A percentile compares a stretch with the other conserved stretches of the same genome.
Evolutionary conservation across 2,888 invertebrate genomes (phyloP).

Genomic region (Lamellibrachia columna): DNA sequence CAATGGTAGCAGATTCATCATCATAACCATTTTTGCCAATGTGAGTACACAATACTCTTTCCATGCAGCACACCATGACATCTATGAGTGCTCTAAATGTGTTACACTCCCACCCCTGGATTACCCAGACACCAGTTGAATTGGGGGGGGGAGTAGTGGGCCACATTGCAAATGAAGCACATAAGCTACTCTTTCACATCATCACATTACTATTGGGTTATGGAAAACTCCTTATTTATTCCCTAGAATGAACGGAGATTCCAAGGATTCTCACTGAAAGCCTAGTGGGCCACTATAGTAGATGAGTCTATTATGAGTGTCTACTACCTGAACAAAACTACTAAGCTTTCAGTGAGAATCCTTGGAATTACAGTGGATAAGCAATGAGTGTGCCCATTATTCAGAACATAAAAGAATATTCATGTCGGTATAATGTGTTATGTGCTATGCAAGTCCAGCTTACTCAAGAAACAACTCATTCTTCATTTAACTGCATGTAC

Average conservation of each 20-base stretch:
- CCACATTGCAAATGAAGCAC: neutral
- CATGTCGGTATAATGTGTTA: neutral
- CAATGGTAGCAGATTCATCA: no score
- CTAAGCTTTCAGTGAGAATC: neutral
- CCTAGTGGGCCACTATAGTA: neutral
- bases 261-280: neutral
- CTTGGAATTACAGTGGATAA: neutral
- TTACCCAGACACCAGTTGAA: neutral
- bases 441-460: neutral
- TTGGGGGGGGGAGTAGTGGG: neutral
- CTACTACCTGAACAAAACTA: neutral
- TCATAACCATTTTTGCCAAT: no score
- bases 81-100: neutral
- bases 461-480: neutral
- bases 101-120: neutral
- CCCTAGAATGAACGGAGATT: neutral
- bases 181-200: neutral
- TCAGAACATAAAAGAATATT: neutral
- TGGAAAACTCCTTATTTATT: neutral
- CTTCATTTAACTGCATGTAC: neutral
- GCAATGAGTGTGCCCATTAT: neutral
- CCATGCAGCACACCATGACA: neutral
- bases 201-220: neutral
- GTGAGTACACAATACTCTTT: no score
- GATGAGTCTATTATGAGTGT: neutral